phyloP scores from a whole-genome alignment of 2,797 vertebrate species.

The Menidia menidia region DNA sequence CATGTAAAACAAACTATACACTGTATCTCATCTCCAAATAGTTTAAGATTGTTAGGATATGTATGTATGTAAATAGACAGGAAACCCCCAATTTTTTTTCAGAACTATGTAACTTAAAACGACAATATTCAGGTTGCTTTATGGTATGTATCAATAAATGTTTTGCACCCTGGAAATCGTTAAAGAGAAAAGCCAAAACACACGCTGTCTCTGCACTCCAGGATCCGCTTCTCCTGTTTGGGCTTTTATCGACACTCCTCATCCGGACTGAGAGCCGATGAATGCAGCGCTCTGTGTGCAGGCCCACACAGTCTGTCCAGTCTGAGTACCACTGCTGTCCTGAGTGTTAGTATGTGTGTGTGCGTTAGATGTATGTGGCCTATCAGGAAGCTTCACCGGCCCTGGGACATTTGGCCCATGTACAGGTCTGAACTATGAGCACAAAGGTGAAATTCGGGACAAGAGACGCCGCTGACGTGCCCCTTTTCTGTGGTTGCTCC shows the following conservation, averaged over 20 bases:
- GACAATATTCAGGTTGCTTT: conserved; percentile 81
- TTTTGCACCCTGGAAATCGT: conserved; percentile 76
- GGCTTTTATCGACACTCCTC: conserved; percentile 59
- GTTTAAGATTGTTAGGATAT: conserved; percentile 77
- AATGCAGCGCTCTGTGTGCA: conserved; percentile 68
- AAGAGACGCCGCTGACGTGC: conserved; percentile 58
- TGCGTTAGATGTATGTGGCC: conserved; percentile 52
- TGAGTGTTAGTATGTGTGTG: conserved; percentile 51
- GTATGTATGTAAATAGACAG: conserved; percentile 82
- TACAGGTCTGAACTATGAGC: conserved; percentile 82
- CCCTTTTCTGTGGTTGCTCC: conserved; percentile 83
- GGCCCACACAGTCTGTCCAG: conserved; percentile 72
- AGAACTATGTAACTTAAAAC: conserved; percentile 76
- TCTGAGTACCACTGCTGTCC: conserved; percentile 46
- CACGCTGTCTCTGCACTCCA: conserved; percentile 56
- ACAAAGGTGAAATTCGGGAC: conserved; percentile 75
- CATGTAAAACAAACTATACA: conserved; percentile 80
- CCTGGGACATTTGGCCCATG: conserved; percentile 60
- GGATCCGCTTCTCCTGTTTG: conserved; percentile 60
- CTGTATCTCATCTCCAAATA: conserved; percentile 76
- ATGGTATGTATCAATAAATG: conserved; percentile 80
- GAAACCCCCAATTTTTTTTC: conserved; percentile 58
- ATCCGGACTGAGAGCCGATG: conserved; percentile 54
- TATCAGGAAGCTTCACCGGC: conserved; percentile 54
- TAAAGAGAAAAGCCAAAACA: conserved; percentile 46